Conservation (phyloP, 2,888 invertebrate genomes). For the Escarpia spicata region DNA sequence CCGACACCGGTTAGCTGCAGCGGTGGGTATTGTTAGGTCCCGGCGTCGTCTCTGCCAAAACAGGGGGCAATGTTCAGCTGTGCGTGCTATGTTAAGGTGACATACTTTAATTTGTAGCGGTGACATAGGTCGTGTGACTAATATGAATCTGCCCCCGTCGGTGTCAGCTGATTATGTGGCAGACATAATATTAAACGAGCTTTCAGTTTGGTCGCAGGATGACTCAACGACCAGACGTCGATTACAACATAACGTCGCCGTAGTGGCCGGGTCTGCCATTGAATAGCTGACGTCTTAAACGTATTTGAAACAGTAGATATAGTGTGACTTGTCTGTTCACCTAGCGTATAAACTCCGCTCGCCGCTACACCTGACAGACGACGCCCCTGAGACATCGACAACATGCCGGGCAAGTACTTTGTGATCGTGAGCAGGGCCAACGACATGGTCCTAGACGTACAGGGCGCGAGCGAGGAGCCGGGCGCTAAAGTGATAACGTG, state of each 20-base stretch:
- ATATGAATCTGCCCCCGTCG: not conserved
- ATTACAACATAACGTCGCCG: not conserved
- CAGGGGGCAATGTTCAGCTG: no score
- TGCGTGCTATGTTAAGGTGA: not conserved
- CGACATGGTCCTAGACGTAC: conserved; percentile 38
- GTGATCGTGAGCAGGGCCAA: conserved; percentile 36
- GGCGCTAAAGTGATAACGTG: conserved; percentile 37
- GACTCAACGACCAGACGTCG: not conserved
- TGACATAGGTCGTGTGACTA: not conserved
- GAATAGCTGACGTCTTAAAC: not conserved
- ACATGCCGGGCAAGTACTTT: conserved; percentile 34
- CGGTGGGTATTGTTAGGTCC: no score
- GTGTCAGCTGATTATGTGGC: not conserved
- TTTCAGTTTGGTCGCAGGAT: not conserved
- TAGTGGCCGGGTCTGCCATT: not conserved
- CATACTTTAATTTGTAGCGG: not conserved
- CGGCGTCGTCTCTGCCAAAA: no score
- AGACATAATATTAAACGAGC: not conserved
- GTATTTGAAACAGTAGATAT: not conserved
- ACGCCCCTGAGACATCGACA: not conserved
- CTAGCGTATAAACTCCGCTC: not conserved
- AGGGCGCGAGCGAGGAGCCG: conserved; percentile 30
- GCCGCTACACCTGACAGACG: not conserved
- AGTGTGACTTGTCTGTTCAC: not conserved
- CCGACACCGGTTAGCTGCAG: no score